These are phyloP conservation scores for Conus betulinus DNA, from an alignment of 1,140 invertebrate genomes.

Conservation along the genomic window DNA sequence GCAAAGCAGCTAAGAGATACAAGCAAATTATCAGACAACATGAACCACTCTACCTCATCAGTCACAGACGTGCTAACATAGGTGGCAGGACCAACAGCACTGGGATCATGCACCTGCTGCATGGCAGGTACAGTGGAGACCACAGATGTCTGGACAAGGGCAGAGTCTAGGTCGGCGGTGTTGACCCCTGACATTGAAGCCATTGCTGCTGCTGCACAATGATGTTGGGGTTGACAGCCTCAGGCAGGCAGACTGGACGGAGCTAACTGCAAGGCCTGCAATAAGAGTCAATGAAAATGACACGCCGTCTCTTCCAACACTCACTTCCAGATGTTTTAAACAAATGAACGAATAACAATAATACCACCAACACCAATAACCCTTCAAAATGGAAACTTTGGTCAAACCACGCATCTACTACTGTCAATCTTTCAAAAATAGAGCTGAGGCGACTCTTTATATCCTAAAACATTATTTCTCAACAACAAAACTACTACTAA, in stretches of 20 bases:
- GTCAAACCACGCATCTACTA: no score
- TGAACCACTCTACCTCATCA: conserved; percentile 46
- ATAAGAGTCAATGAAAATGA: no score
- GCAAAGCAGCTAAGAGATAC: background rate
- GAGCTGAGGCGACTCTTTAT: no score
- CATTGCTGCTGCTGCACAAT: conserved; percentile 63
- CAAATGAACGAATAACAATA: no score
- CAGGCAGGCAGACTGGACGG: conserved; percentile 49
- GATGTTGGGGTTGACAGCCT: conserved; percentile 65
- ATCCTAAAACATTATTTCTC: no score
- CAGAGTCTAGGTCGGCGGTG: background rate
- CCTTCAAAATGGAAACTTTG: no score
- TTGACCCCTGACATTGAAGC: background rate
- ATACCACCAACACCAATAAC: no score
- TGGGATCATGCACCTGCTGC: conserved; percentile 31
- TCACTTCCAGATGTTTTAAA: no score
- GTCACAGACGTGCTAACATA: conserved; percentile 57
- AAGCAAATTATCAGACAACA: background rate
- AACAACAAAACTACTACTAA: no score
- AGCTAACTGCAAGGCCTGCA: conserved; percentile 24
- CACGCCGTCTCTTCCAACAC: no score
- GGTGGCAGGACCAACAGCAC: conserved; percentile 42
- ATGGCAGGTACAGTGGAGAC: background rate
- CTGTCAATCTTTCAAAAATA: no score
- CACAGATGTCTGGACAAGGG: background rate